Evolutionary conservation across 2,113 vertebrate species (phyloP).

Genomic region (Hippocampus barbouri): DNA sequence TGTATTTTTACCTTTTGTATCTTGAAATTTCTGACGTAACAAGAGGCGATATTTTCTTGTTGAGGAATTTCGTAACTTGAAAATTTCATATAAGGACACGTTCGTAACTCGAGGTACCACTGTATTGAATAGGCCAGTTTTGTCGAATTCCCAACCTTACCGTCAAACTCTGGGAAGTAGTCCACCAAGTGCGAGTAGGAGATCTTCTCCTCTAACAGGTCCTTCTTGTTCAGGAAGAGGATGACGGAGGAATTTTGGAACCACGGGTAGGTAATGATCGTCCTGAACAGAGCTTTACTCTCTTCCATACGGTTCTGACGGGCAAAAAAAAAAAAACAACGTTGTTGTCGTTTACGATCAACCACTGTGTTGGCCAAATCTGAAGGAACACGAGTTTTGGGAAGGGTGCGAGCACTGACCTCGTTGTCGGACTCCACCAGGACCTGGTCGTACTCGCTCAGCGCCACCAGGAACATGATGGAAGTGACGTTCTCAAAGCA

Average conservation of each 20-base stretch:
- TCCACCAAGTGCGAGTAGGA: constrained; percentile 94
- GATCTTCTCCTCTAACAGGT: constrained; percentile 97
- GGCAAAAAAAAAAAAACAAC: neutral
- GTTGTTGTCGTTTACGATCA: neutral
- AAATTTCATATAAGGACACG: no score
- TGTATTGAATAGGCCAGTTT: neutral
- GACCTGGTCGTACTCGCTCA: constrained; percentile 99
- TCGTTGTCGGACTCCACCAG: constrained; percentile 98
- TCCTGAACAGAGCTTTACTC: constrained; percentile 97
- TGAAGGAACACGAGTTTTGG: neutral
- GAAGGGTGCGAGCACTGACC: constrained; percentile 63
- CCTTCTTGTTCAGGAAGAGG: constrained; percentile 99
- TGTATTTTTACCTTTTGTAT: no score
- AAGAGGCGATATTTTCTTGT: no score
- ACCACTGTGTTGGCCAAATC: neutral
- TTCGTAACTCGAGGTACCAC: no score
- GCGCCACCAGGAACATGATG: constrained; percentile 98
- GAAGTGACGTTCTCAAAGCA: constrained; percentile 99
- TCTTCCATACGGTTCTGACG: constrained; percentile 98
- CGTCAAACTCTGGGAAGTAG: constrained; percentile 98
- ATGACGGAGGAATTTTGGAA: constrained; percentile 99
- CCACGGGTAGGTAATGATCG: constrained; percentile 98
- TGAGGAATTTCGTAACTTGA: no score
- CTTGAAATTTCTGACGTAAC: no score
- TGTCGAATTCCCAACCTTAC: constrained; percentile 63